phyloP scores from a whole-genome alignment of 2,888 invertebrate species.

The Tupiocoris notatus region DNA sequence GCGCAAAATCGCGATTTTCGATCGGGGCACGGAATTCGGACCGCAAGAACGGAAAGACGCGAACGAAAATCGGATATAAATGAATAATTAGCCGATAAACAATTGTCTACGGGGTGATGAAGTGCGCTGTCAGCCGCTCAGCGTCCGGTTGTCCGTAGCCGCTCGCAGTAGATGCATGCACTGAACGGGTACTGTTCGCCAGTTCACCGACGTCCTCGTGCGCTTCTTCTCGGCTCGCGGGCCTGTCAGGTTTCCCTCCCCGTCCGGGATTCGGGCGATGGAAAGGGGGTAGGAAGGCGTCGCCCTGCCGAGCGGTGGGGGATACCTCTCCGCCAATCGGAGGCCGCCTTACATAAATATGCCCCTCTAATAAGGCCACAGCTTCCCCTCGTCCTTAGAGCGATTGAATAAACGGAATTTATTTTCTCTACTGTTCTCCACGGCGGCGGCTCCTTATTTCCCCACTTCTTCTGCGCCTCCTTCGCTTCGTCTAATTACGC shows the following conservation, averaged over 20 bases:
- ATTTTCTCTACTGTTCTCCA: slow-evolving; percentile 46
- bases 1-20: background rate
- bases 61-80: background rate
- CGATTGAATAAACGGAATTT: slow-evolving; percentile 50
- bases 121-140: background rate
- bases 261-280: background rate
- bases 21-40: too few species aligned
- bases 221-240: background rate
- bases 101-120: too few species aligned
- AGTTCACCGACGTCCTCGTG: background rate
- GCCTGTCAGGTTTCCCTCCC: background rate
- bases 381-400: slow-evolving; percentile 5
- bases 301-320: slow-evolving; percentile 48
- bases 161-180: too few species aligned
- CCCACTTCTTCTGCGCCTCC: slow-evolving; percentile 54
- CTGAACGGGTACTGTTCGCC: background rate
- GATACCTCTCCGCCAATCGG: slow-evolving; percentile 51
- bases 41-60: background rate
- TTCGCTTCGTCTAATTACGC: slow-evolving; percentile 55
- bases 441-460: slow-evolving; percentile 52
- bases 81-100: too few species aligned
- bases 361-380: slow-evolving; percentile 49
- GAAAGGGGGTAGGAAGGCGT: background rate
- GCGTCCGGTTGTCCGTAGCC: too few species aligned
- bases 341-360: slow-evolving; percentile 49